Conservation (phyloP, 1,140 invertebrate species). For the Temnothorax nylanderi region DNA sequence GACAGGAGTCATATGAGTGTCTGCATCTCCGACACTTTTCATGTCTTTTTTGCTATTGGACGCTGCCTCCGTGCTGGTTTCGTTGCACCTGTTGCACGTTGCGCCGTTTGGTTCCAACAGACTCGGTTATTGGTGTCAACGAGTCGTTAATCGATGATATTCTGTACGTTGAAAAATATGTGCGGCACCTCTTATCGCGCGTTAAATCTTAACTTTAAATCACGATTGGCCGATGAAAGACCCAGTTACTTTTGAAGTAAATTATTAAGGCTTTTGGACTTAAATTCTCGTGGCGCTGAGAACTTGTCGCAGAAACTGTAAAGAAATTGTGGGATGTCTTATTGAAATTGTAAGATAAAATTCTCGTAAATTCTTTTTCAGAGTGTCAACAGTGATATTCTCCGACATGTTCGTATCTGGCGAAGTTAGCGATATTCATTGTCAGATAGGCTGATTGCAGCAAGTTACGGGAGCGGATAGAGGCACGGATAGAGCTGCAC, state of each 20-base stretch:
- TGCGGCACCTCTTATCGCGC: background rate
- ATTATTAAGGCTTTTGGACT: background rate
- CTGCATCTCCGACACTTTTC: constrained; percentile 40
- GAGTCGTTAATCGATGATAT: constrained; percentile 50
- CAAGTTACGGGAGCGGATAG: background rate
- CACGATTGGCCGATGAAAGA: background rate
- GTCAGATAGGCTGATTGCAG: constrained; percentile 38
- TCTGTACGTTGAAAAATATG: constrained; percentile 20
- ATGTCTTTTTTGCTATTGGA: constrained; percentile 56
- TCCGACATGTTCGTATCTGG: background rate
- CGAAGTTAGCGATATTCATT: constrained; percentile 8
- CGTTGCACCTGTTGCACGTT: constrained; percentile 67
- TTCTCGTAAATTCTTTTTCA: background rate
- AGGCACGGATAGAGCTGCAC: background rate
- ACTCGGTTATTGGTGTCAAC: constrained; percentile 41
- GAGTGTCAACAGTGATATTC: background rate
- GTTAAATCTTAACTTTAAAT: background rate
- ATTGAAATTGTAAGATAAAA: background rate
- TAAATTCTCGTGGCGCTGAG: background rate
- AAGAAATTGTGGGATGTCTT: background rate
- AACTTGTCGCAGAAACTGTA: background rate
- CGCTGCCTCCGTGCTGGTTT: constrained; percentile 42
- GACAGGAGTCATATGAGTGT: background rate
- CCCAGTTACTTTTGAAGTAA: background rate
- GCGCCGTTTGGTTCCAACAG: constrained; percentile 43